Conservation (phyloP, 2,113 vertebrate genomes). For the Heteronetta atricapilla region DNA sequence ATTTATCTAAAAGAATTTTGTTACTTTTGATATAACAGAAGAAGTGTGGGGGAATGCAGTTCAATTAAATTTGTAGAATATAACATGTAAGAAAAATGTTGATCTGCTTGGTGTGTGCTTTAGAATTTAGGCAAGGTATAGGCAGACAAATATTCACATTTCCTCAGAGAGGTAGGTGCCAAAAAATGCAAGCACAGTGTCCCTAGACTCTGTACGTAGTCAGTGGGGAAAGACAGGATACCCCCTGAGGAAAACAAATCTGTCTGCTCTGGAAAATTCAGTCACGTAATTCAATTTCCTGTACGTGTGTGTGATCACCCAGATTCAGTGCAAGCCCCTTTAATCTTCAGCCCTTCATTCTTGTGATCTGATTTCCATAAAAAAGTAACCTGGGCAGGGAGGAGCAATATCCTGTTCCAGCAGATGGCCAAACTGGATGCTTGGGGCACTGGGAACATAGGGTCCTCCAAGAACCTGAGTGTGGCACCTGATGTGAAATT, state of each 20-base stretch:
- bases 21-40: background rate
- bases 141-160: background rate
- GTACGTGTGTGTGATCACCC: background rate
- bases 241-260: background rate
- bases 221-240: background rate
- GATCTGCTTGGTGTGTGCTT: background rate
- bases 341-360: background rate
- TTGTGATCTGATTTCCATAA: background rate
- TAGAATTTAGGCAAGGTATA: background rate
- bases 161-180: background rate
- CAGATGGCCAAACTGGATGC: background rate
- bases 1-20: background rate
- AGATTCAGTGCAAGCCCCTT: background rate
- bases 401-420: background rate
- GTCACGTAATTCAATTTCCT: background rate
- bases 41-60: background rate
- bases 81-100: background rate
- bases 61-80: background rate
- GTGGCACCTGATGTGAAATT: background rate
- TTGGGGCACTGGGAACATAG: background rate
- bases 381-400: background rate
- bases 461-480: accelerated
- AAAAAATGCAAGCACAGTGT: background rate
- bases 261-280: background rate
- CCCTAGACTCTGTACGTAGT: accelerated